phyloP scores from a whole-genome alignment of 1,140 invertebrate genomes.

The Drosophila lowei region DNA sequence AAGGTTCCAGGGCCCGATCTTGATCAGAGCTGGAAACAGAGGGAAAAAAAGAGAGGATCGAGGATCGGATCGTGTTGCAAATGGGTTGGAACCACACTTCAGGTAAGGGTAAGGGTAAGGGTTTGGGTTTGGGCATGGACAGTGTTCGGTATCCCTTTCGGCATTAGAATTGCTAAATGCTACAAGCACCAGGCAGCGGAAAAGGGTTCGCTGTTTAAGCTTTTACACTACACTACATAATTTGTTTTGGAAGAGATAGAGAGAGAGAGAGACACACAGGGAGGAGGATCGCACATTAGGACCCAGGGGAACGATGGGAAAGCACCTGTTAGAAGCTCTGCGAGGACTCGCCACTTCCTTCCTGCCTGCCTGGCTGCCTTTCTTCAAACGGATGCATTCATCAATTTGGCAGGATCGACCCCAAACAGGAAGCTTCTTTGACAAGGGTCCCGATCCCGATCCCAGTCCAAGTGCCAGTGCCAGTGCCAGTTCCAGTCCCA shows the following conservation, averaged over 20 bases:
- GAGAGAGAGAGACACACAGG: slow-evolving; percentile 7
- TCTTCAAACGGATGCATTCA: slow-evolving; percentile 81
- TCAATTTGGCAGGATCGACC: slow-evolving; percentile 69
- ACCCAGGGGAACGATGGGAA: slow-evolving; percentile 40
- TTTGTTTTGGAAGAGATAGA: slow-evolving; percentile 26
- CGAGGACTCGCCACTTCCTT: slow-evolving; percentile 49
- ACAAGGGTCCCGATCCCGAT: not conserved
- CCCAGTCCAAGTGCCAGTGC: not conserved
- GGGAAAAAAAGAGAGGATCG: slow-evolving; percentile 11
- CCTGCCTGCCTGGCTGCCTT: slow-evolving; percentile 4
- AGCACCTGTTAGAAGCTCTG: slow-evolving; percentile 62
- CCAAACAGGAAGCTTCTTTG: slow-evolving; percentile 56
- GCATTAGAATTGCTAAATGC: slow-evolving; percentile 79
- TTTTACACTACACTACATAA: slow-evolving; percentile 66
- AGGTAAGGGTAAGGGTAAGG: too few relatives aligned
- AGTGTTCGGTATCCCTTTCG: slow-evolving; percentile 13
- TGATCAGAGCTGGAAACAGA: slow-evolving; percentile 1
- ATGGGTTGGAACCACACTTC: slow-evolving; percentile 61
- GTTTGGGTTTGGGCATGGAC: not conserved
- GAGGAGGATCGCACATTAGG: slow-evolving; percentile 59
- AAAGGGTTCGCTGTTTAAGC: slow-evolving; percentile 56
- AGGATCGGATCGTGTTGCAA: slow-evolving; percentile 54
- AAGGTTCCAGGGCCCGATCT: slow-evolving; percentile 37
- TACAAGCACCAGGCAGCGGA: slow-evolving; percentile 16
- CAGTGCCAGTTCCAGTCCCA: not conserved